Evolutionary conservation across 2,888 invertebrate species (phyloP), one percentile per base, ranked within the genome.

Genomic region (Caradrina kadenii): DNA sequence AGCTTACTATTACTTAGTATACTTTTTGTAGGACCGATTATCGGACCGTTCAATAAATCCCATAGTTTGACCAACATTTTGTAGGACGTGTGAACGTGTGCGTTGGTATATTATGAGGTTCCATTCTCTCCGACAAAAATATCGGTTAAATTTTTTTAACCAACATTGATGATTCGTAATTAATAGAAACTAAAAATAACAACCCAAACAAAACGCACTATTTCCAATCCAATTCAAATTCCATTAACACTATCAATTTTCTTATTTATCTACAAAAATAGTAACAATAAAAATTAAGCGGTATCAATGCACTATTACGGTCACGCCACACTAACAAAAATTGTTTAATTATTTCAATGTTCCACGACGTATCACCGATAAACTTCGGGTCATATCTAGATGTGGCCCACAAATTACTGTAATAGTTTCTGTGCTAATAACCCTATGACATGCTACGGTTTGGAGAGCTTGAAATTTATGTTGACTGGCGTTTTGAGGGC

Each of bases 391-490:
- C 86, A 83, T 91, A 90, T 90, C 90, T 87, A 86, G 88, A 92
- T 93, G 91, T 88, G 82, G 89, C 85, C 84, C 91, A 90, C 90
- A 90, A 92, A 93, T 93, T 91, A 92, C 90, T 86, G 88, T 92
- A 93, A 93, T 93, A 90, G 92, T 89, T 91, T 86, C 81, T 85
- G 82, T 86, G 88, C 90, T 94, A 92, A 94, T 91, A 90, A 89
- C 87, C 74, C 70, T 69, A 76, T 80, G 85, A 80, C 93, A 93
- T 89, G 93, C 92, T 63, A 92, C n/a, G 63, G 76, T 73, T 66
- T 76, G 17, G 49, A 77, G 58, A 31, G 35, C 67, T 56, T 60
- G 69, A 76, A 26, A 82, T 75, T 78, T 77, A 82, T 79, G 58
- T 42, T 42, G 52, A 70, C 59, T 54, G 59, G 21, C 13, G 19